Conservation (phyloP, 1,140 invertebrate species). For the Stegodyphus mimosarum region DNA sequence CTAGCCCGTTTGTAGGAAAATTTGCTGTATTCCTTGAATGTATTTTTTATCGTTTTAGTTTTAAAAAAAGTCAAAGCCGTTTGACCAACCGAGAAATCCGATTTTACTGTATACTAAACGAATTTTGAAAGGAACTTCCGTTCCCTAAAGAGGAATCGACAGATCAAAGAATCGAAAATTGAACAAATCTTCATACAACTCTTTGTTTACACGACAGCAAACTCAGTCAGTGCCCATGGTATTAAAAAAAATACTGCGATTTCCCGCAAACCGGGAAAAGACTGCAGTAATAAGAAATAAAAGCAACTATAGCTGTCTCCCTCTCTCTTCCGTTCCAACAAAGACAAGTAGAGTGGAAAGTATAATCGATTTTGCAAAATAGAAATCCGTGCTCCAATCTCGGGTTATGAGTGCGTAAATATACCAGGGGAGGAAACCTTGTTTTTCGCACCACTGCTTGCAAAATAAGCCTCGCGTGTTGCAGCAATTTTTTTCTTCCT, state of each 20-base stretch:
- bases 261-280: slow-evolving; percentile 2
- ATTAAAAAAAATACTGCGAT: not conserved
- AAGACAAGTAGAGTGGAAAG: slow-evolving; percentile 40
- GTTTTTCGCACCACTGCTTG: slow-evolving; percentile 38
- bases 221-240: not conserved
- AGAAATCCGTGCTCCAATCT: slow-evolving; percentile 44
- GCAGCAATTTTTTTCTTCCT: slow-evolving; percentile 9
- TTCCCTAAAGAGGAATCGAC: no score
- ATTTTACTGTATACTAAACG: no score
- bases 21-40: no score
- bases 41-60: no score
- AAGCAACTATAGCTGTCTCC: slow-evolving; percentile 2
- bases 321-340: slow-evolving; percentile 22
- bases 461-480: slow-evolving; percentile 22
- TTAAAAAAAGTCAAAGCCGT: no score
- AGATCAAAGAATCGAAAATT: slow-evolving; percentile 13
- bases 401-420: slow-evolving; percentile 52
- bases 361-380: slow-evolving; percentile 49
- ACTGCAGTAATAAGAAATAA: slow-evolving; percentile 1
- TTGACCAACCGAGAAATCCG: no score
- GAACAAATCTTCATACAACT: slow-evolving; percentile 6
- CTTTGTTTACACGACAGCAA: slow-evolving; percentile 6
- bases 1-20: no score
- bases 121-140: no score
- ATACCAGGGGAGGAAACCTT: slow-evolving; percentile 25